phyloP scores from a whole-genome alignment of 2,113 vertebrate species.

The Malaclemys terrapin region DNA sequence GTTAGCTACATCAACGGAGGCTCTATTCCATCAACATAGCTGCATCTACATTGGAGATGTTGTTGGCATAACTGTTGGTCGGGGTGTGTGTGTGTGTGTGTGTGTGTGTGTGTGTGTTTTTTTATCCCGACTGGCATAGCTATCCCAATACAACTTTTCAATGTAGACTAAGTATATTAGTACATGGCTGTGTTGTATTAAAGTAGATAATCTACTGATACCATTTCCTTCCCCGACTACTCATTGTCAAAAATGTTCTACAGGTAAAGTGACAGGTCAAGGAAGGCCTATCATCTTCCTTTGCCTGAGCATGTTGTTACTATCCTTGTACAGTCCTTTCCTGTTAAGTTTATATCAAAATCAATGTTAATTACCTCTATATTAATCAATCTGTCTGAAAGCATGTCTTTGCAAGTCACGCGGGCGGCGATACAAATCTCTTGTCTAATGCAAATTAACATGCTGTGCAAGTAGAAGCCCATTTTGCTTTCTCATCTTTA shows the following conservation, averaged over 20 bases:
- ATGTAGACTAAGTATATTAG: background rate
- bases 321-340: background rate
- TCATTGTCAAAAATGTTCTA: background rate
- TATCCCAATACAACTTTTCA: background rate
- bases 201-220: background rate
- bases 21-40: background rate
- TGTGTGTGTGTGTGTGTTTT: background rate
- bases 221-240: background rate
- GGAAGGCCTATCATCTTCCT: background rate
- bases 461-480: background rate
- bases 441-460: background rate
- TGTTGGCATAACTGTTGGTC: background rate
- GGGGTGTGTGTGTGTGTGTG: no score
- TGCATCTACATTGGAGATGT: background rate
- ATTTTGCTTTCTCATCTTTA: conserved; percentile 20
- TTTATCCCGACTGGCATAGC: background rate
- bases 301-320: background rate
- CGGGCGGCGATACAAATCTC: background rate
- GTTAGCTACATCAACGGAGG: background rate
- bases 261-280: background rate
- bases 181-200: background rate
- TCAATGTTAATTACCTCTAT: background rate
- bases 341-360: background rate
- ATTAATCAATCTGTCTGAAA: background rate
- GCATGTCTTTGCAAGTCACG: background rate